A percentile compares a stretch with the other conserved stretches of the same genome.
These are phyloP conservation scores for Dione vanillae DNA, from an alignment of 2,888 invertebrate genomes.

Conservation along the genomic window DNA sequence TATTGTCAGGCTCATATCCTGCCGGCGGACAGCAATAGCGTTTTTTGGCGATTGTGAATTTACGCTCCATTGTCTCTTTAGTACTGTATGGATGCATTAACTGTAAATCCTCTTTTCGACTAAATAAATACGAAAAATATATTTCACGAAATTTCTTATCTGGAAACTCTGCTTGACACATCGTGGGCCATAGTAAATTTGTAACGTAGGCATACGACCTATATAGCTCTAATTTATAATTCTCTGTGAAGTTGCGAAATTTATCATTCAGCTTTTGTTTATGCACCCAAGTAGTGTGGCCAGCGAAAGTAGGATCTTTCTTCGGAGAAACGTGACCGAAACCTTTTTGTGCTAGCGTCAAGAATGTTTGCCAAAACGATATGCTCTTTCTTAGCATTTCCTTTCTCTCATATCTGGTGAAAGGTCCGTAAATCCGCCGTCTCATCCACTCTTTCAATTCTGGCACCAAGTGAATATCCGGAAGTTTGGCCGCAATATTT, in stretches of 20 bases:
- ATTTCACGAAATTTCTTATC: conserved; percentile 76
- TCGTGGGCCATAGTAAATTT: conserved; percentile 73
- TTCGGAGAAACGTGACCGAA: conserved; percentile 61
- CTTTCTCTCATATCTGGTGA: conserved; percentile 52
- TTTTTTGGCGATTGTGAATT: conserved; percentile 50
- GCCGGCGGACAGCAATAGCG: conserved; percentile 64
- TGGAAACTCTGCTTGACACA: conserved; percentile 70
- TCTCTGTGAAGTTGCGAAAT: conserved; percentile 58
- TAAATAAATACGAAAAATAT: conserved; percentile 70
- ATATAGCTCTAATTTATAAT: conserved; percentile 62
- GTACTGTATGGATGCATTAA: conserved; percentile 67
- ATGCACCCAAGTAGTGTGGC: conserved; percentile 62
- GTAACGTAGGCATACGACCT: conserved; percentile 62
- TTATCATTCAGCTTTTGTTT: conserved; percentile 63
- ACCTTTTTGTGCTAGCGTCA: conserved; percentile 54
- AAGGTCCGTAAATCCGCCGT: conserved; percentile 64
- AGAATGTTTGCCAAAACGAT: conserved; percentile 61
- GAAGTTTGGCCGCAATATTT: conserved; percentile 71
- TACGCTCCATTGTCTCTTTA: conserved; percentile 57
- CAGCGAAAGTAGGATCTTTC: conserved; percentile 54
- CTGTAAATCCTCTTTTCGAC: conserved; percentile 60
- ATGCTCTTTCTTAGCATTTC: conserved; percentile 58
- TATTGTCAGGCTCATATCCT: conserved; percentile 55
- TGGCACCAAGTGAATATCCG: conserved; percentile 69
- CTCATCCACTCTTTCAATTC: conserved; percentile 78